phyloP scores from a whole-genome alignment of 2,113 vertebrate genomes.

The Periophthalmodon schlosseri region DNA sequence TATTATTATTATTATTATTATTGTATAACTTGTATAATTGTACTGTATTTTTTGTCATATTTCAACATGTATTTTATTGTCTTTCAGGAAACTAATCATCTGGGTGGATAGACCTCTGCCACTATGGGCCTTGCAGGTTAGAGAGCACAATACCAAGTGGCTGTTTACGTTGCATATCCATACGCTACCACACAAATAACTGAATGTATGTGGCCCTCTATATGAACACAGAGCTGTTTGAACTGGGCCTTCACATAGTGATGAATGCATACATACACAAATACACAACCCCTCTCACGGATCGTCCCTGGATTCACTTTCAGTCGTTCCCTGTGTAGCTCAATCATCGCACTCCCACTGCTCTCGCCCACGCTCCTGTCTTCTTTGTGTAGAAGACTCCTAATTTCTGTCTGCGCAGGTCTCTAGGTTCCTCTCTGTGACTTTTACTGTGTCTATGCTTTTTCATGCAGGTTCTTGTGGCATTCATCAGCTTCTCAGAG shows the following conservation, averaged over 20 bases:
- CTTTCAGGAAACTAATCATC: conserved; percentile 81
- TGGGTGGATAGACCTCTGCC: conserved; percentile 84
- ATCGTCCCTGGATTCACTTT: conserved; percentile 52
- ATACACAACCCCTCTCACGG: conserved; percentile 23
- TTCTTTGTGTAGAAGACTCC: conserved; percentile 46
- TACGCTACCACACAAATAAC: background rate
- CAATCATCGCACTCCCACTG: conserved; percentile 68
- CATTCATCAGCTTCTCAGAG: conserved; percentile 85
- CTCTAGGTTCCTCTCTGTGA: conserved; percentile 21
- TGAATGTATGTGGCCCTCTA: background rate
- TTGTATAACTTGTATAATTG: too few relatives aligned
- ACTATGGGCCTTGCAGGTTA: conserved; percentile 84
- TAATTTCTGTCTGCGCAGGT: conserved; percentile 54
- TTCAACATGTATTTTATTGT: conserved; percentile 1
- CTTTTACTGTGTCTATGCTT: conserved; percentile 10
- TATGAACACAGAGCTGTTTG: background rate
- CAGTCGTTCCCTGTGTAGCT: conserved; percentile 60
- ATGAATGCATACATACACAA: conserved; percentile 3
- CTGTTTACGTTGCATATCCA: conserved; percentile 20
- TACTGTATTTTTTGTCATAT: background rate
- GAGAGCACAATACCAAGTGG: conserved; percentile 24
- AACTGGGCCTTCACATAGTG: background rate
- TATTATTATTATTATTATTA: too few relatives aligned
- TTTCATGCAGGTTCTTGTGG: conserved; percentile 79
- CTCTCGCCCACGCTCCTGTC: conserved; percentile 66